Evolutionary conservation across 2,888 invertebrate species (phyloP).

Genomic region (Chorisops tibialis): DNA sequence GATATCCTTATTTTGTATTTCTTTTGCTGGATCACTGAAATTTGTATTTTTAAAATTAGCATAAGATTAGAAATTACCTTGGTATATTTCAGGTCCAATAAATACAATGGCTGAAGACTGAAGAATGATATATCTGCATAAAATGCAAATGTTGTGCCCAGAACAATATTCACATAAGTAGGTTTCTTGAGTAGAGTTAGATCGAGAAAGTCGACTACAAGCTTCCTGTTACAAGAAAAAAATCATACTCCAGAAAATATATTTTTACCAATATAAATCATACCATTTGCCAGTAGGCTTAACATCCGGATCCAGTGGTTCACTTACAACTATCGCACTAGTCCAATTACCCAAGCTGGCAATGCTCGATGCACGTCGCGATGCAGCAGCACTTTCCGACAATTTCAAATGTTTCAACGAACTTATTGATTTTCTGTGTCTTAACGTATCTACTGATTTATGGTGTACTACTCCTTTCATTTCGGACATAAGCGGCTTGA

Average conservation of each 20-base stretch:
- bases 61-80: too few species aligned
- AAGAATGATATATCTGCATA: constrained; percentile 69
- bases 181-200: constrained; percentile 61
- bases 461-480: neutral
- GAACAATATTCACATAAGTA: constrained; percentile 64
- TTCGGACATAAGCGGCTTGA: constrained; percentile 24
- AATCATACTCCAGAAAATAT: constrained; percentile 18
- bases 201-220: constrained; percentile 60
- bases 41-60: too few species aligned
- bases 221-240: constrained; percentile 48
- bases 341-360: constrained; percentile 51
- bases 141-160: constrained; percentile 66
- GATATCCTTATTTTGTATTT: too few species aligned
- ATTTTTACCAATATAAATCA: constrained; percentile 39
- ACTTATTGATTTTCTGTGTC: neutral
- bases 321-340: constrained; percentile 45
- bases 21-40: too few species aligned
- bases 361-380: constrained; percentile 45
- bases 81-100: constrained; percentile 46
- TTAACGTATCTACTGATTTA: neutral
- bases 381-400: neutral
- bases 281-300: constrained; percentile 36
- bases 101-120: constrained; percentile 62
- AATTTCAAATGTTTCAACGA: neutral
- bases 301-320: constrained; percentile 42